Base-by-base conservation (phyloP, 1,140 invertebrate genomes). In the Solen grandis region DNA sequence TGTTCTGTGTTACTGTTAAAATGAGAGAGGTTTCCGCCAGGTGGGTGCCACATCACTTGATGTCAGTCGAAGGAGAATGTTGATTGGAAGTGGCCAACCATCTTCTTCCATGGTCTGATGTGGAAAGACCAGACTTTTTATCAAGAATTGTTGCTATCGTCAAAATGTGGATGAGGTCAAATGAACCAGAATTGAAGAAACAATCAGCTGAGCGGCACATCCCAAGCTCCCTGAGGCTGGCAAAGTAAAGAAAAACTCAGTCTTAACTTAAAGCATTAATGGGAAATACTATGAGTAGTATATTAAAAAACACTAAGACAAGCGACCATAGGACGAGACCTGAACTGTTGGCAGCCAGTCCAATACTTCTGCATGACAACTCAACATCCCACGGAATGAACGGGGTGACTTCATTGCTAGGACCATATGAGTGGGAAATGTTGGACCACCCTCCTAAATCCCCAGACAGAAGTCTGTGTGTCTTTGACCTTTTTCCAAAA, bases 261-360 rank as follows among this genome's bases (percentile, higher is more conserved):
- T 62, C 59, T 8, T 29, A 25, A 62, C 27, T 62, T 3, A 62
- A 62, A 29, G 33, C 33, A 19, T 29, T 62, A 33, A 31, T 29
- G 16, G 59, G 16, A n/a, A 62, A 62, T 29, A 62, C 29, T 5
- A 10, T n/a, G 59, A 62, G 29, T 8, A 31, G 59, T 62, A 62
- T 62, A 10, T 62, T 5, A 62, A 62, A 62, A 62, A 62, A 62
- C 59, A 62, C 59, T 62, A 31, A 62, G 59, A 62, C 59, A 62
- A 62, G 59, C 59, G 59, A 62, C 33, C 59, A 33, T 29, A 62
- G 59, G 59, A 62, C 27, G 29, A 33, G 59, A 62, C 16, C 29
- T 62, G 31, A 62, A 27, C 59, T 62, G 5, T 62, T 62, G 59
- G 29, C 14, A 62, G 59, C 59, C 59, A n/a, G 59, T 62, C 59